Base-by-base conservation (phyloP, 2,113 vertebrate species). In the Microtus richardsoni region DNA sequence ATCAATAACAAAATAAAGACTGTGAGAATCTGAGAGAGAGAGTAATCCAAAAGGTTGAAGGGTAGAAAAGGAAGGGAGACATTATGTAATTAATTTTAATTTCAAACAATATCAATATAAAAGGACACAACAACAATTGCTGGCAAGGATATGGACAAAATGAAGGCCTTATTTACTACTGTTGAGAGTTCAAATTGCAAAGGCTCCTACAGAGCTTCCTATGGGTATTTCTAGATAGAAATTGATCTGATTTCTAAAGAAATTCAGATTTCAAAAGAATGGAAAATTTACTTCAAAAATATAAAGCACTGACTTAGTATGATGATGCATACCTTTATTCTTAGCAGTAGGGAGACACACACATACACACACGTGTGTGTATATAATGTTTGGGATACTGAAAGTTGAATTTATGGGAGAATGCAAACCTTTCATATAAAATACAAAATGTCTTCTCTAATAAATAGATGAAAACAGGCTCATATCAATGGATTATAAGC, bases 291-390 rank as follows among this genome's bases (percentile, higher is more conserved):
- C 21, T 39, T 82, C 22, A 82, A 60, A 60, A 82, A 64, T 64
- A 64, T 64, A 64, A 64, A 24, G 36, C 21, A 10, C 41, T 39
- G 39, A n/a, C 12, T 82, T 82, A 2, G 5, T 39, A 7, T 60
- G 36, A 54, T 60, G 52, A 3, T 60, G 2, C 22, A 82, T 82
- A 21, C 2, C 79, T 41, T 74, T 74, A 74, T 74, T 13, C 39
- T 74, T 41, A 74, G 21, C 21, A 80, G 44, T 24, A n/a, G 10
- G 1, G 11, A 47, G 3, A 49, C 16, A 52, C 44, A 28, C 28
- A 21, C n/a, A 41, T 5, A 41, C 7, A 73, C 28, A 30, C 22
- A 30, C 2, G 2, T 49, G 1, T 49, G 1, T 4, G 3, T 28
- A 11, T 26, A 13, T 58, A 82, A 3, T 82, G 8, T 24, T 39